Percentiles rank a stretch among this genome's conserved stretches.
These are phyloP conservation scores for Andrena praecox DNA, from an alignment of 2,888 invertebrate genomes.

Conservation along the genomic window DNA sequence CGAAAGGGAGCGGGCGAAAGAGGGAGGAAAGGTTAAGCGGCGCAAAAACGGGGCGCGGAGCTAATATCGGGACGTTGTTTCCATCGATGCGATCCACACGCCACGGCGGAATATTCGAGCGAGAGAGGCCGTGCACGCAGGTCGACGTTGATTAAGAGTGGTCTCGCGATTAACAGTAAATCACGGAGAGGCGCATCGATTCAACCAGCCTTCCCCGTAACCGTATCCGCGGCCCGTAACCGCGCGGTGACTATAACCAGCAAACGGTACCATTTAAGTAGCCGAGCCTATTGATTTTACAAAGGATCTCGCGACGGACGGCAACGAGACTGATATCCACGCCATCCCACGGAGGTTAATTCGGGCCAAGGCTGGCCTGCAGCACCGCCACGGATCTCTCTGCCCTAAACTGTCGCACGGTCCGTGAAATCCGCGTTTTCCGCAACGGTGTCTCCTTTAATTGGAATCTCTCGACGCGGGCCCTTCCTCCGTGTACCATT, in stretches of 20 bases:
- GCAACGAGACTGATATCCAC: conserved; percentile 42
- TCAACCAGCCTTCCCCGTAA: conserved; percentile 50
- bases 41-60: conserved; percentile 60
- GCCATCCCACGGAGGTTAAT: conserved; percentile 54
- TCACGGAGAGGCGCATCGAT: conserved; percentile 63
- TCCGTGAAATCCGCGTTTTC: conserved; percentile 22
- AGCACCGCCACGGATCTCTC: conserved; percentile 26
- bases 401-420: conserved; percentile 34
- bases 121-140: conserved; percentile 35
- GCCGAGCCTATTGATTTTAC: conserved; percentile 66
- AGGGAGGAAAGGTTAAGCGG: conserved; percentile 59
- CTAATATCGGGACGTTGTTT: conserved; percentile 60
- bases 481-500: background rate
- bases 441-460: conserved; percentile 6
- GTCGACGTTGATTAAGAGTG: conserved; percentile 63
- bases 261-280: conserved; percentile 67
- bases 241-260: conserved; percentile 58
- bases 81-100: conserved; percentile 41
- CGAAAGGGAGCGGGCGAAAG: conserved; percentile 13
- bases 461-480: background rate
- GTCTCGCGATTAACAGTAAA: conserved; percentile 68
- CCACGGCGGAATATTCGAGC: conserved; percentile 35
- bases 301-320: conserved; percentile 58
- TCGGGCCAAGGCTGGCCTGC: conserved; percentile 61
- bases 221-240: conserved; percentile 56